Evolutionary conservation across 2,888 invertebrate genomes (phyloP).

Genomic region (Polylopha cassiicola): DNA sequence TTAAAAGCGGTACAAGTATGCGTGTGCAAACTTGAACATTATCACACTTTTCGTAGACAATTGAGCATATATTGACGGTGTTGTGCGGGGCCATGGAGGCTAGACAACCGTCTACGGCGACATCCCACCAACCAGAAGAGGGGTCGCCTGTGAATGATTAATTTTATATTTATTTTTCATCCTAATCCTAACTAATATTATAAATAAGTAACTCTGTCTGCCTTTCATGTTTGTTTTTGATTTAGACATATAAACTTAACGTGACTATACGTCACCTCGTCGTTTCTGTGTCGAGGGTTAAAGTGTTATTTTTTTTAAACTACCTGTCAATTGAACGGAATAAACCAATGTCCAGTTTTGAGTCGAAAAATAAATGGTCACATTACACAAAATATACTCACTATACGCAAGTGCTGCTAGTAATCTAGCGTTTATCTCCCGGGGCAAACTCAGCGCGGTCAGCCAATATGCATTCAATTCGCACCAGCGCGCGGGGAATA

Average conservation of each 20-base stretch:
- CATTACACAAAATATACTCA: slow-evolving; percentile 22
- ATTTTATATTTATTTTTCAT: neutral
- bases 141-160: slow-evolving; percentile 39
- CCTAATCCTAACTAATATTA: no score
- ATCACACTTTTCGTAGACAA: slow-evolving; percentile 28
- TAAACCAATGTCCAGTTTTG: neutral
- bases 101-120: slow-evolving; percentile 45
- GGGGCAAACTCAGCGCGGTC: slow-evolving; percentile 26
- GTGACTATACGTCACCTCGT: no score
- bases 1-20: slow-evolving; percentile 46
- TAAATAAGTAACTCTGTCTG: no score
- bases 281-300: no score
- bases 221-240: no score
- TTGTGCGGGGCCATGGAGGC: slow-evolving; percentile 31
- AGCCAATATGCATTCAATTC: slow-evolving; percentile 41
- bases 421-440: slow-evolving; percentile 40
- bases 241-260: no score
- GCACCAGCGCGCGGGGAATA: slow-evolving; percentile 33
- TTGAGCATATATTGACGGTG: slow-evolving; percentile 25
- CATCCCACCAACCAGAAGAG: slow-evolving; percentile 53
- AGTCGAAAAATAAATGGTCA: no score
- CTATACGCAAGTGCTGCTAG: slow-evolving; percentile 37
- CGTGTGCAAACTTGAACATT: slow-evolving; percentile 32
- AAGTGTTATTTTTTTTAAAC: neutral
- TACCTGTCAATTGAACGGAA: neutral